Evolutionary conservation across 2,797 vertebrate genomes (phyloP), one percentile per base, ranked within the genome.

Genomic region (Propithecus perrieri): DNA sequence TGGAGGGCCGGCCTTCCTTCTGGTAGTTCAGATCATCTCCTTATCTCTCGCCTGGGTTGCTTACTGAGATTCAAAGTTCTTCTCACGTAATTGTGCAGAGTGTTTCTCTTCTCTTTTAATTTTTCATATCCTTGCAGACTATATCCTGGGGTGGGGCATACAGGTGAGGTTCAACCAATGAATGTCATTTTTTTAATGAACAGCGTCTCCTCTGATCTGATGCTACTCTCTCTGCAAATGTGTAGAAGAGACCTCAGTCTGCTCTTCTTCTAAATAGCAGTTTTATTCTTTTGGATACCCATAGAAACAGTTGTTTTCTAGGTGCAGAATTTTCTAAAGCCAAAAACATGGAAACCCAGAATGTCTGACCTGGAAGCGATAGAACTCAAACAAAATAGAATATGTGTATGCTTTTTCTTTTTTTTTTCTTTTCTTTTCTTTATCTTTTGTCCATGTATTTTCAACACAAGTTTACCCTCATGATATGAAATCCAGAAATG

Each of bases 261-360:
- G 41, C 35, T 83, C 1, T 92, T 89, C 50, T 53, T 65, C 22
- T 35, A n/a, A 61, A 30, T 22, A 81, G n/a, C 30, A 59, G 2
- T 81, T 96, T 85, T 81, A 48, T 86, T 35, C 50, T 94, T 92
- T 61, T 78, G n/a, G n/a, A n/a, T 48, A n/a, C 12, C 15, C n/a
- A 57, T 24, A 17, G 15, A 81, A 50, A 59, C 10, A 69, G 26
- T 46, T 76, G 61, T n/a, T 81, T 95, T 76, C 15, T 78, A 87
- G 78, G 35, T 24, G 71, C 61, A 80, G 94, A 48, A 84, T 95
- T 96, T 94, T 85, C 67, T 71, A 76, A 35, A 92, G 33, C 24
- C 18, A 3, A 67, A 74, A 92, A 59, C 4, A 14, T 46, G 11
- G 11, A 20, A 46, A 7, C 3, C 13, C 46, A 93, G 53, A 91